Conservation (phyloP, 2,797 vertebrate genomes). For the Tinamus major region DNA sequence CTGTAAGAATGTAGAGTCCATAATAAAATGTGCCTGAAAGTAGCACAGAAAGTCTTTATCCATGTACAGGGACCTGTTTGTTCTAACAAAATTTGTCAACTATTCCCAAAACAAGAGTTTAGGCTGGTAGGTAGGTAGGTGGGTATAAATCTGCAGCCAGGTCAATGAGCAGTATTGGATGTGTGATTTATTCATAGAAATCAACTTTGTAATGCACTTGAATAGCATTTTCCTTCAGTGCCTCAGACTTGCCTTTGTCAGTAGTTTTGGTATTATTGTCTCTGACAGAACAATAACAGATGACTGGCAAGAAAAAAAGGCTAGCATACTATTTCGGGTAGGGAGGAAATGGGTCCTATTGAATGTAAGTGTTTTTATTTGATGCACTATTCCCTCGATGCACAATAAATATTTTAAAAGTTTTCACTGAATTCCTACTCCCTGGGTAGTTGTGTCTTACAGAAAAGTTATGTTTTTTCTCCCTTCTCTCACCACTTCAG, state of each 20-base stretch:
- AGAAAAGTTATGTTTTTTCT: background rate
- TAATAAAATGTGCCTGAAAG: background rate
- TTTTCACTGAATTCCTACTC: background rate
- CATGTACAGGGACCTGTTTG: background rate
- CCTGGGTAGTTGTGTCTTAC: background rate
- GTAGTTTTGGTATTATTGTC: background rate
- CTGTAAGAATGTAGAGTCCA: background rate
- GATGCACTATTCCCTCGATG: background rate
- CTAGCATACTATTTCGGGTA: background rate
- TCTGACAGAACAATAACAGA: slow-evolving; percentile 35
- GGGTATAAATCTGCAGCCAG: background rate
- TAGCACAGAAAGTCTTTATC: background rate
- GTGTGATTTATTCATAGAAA: background rate
- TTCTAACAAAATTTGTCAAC: background rate
- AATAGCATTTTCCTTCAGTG: background rate
- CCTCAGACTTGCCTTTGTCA: slow-evolving; percentile 19
- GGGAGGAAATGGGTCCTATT: background rate
- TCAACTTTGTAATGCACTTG: background rate
- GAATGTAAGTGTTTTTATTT: slow-evolving; percentile 30
- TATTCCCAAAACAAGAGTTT: background rate
- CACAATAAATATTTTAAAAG: slow-evolving; percentile 49
- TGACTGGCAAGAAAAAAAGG: background rate
- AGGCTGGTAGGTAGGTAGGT: background rate
- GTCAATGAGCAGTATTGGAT: background rate
- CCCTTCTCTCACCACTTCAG: background rate